These are phyloP conservation scores for Sebastes hubbsi DNA, from an alignment of 2,797 vertebrate genomes.

Conservation along the genomic window DNA sequence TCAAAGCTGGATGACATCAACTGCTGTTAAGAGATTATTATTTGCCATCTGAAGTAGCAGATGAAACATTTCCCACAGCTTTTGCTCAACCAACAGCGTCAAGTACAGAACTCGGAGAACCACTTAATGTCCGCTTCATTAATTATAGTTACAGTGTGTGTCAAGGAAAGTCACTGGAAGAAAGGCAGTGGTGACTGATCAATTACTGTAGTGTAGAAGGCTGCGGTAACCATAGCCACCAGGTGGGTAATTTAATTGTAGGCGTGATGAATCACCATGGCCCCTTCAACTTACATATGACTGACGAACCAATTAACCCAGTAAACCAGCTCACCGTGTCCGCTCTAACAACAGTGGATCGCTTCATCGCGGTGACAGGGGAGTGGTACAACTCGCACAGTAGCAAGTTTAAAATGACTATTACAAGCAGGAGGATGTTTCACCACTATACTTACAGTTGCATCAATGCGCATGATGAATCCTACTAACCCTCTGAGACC, in stretches of 20 bases:
- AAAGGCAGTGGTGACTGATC: constrained; percentile 23
- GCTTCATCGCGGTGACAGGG: not conserved
- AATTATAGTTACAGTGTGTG: constrained; percentile 20
- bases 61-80: not conserved
- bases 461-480: too few relatives aligned
- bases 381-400: not conserved
- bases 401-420: not conserved
- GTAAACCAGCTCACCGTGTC: constrained; percentile 17
- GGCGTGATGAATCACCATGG: constrained; percentile 40
- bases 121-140: constrained; percentile 23
- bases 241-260: constrained; percentile 37
- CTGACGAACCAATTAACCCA: constrained; percentile 47
- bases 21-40: not conserved
- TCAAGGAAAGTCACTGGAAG: not conserved
- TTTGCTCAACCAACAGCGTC: not conserved
- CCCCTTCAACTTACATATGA: constrained; percentile 6
- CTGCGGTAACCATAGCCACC: constrained; percentile 9
- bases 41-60: not conserved
- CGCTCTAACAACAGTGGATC: not conserved
- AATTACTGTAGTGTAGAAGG: not conserved
- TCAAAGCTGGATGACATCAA: not conserved
- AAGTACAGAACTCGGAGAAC: not conserved
- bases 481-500: not conserved
- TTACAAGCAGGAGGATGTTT: not conserved
- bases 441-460: not conserved